Base-by-base conservation (phyloP, 1,140 invertebrate species). In the Listronotus bonariensis region DNA sequence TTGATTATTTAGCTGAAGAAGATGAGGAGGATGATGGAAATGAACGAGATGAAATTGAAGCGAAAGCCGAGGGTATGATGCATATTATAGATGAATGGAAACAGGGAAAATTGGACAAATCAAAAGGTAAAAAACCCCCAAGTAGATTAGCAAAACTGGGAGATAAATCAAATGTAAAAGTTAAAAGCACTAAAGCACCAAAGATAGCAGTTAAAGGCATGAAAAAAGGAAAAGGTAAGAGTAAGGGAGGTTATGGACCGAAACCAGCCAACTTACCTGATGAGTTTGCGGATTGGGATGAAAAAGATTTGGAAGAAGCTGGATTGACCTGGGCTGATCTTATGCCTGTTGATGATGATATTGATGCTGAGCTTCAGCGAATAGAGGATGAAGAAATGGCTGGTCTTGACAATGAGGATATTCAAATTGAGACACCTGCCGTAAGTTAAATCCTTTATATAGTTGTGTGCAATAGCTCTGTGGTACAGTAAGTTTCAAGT, bases 91-190 rank as follows among this genome's bases (percentile, higher is more conserved):
- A 53, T 10, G 59, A 68, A 17, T 55, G 36, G 7, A 53, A 65
- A 32, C 40, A 51, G 6, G 51, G 55, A 49, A 67, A 51, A 40
- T 54, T 66, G 64, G 54, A 65, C 9, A 57, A 65, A 42, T 38
- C 46, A 6, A 65, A 57, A 34, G 38, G 7, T 12, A 61, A 45
- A 34, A 51, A 40, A 15, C 36, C 36, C n/a, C 60, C 60, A 8
- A 45, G 20, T 15, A 26, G 52, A n/a, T 36, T 63, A 17, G 0
- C 34, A 4, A 63, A 63, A 32, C n/a, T 55, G 17, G 60, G 51
- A 2, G 52, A 55, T 31, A 20, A 42, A 0, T 17, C 41, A 3
- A 12, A 41, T n/a, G 26, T 57, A 26, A 31, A 41, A 15, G 40
- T 12, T 6, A 55, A 54, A 42, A 45, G 41, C 40, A 36, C 34